Base-by-base conservation (phyloP, 1,140 invertebrate genomes). In the Bombus vancouverensis region DNA sequence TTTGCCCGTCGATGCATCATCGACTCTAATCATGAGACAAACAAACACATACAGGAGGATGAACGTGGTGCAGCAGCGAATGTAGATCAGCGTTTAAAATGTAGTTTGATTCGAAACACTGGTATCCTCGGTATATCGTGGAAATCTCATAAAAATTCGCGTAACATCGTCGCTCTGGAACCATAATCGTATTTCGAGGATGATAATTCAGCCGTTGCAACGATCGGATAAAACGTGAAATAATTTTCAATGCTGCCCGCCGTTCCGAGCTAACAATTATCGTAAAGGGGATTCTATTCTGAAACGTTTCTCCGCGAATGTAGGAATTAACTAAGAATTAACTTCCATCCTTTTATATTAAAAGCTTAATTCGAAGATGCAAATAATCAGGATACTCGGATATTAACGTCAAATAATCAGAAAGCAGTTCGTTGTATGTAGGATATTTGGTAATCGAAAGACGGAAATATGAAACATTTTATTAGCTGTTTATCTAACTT, bases 151-250 rank as follows among this genome's bases (percentile, higher is more conserved):
- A 84, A 84, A 84, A 84, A 84, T 84, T 84, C 82, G 65, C 66
- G 65, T 6, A 34, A 59, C 75, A 84, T 84, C 82, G 75, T n/a
- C 47, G n/a, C n/a, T 25, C 75, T n/a, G 37, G 34, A n/a, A 22
- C 75, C 28, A 78, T 79, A 84, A 84, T 71, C 75, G 82, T 84
- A 78, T 84, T 84, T 84, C 82, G 66, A 28, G 66, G 53, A 79
- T 70, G 75, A 59, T 84, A 79, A 84, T 84, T 84, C 53, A 79
- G 53, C 53, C n/a, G 37, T n/a, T 28, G 66, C 66, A 22, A 44
- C 75, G 53, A 68, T 59, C 73, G 66, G 37, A 32, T 76, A 68
- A 78, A 84, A 84, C 82, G 75, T 84, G 82, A 83, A 83, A 83
- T 78, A 70, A 83, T 83, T 83, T 77, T 44, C 82, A 83, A 83